Conservation (phyloP, 2,113 vertebrate species). For the Genyomyrus donnyi region DNA sequence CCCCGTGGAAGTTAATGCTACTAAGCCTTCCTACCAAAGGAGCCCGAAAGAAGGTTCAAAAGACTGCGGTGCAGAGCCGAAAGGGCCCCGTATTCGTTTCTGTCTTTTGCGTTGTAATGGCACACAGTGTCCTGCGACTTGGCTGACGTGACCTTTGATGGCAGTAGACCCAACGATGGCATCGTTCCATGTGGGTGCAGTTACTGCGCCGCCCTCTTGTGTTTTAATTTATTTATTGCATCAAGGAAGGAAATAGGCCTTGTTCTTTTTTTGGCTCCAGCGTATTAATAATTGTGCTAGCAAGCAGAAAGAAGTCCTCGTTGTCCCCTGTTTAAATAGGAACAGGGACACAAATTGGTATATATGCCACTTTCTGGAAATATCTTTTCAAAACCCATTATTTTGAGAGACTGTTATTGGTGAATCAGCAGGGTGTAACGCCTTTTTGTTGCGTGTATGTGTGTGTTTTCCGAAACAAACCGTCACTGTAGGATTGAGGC, state of each 20-base stretch:
- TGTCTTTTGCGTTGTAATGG: not conserved
- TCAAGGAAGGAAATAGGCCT: conserved; percentile 7
- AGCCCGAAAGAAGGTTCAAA: not conserved
- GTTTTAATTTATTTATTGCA: conserved; percentile 16
- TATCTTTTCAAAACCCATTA: conserved; percentile 1
- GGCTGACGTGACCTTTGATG: not conserved
- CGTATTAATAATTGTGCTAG: conserved; percentile 13
- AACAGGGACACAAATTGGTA: conserved; percentile 4
- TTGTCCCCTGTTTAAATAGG: conserved; percentile 10
- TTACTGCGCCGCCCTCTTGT: not conserved
- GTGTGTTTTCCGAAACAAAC: not conserved
- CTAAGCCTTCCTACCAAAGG: not conserved
- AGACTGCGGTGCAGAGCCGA: not conserved
- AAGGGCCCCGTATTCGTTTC: not conserved
- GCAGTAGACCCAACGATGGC: not conserved
- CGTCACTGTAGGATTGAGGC: not conserved
- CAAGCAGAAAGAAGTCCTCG: conserved; percentile 10
- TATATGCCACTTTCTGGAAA: not conserved
- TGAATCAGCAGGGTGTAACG: not conserved
- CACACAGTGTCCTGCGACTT: not conserved
- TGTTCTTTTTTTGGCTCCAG: conserved; percentile 6
- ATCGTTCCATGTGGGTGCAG: conserved; percentile 7
- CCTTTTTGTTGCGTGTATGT: not conserved
- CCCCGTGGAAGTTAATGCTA: not conserved
- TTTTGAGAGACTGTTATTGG: not conserved